Base-by-base conservation (phyloP, 2,888 invertebrate genomes). In the Anoplius nigerrimus region DNA sequence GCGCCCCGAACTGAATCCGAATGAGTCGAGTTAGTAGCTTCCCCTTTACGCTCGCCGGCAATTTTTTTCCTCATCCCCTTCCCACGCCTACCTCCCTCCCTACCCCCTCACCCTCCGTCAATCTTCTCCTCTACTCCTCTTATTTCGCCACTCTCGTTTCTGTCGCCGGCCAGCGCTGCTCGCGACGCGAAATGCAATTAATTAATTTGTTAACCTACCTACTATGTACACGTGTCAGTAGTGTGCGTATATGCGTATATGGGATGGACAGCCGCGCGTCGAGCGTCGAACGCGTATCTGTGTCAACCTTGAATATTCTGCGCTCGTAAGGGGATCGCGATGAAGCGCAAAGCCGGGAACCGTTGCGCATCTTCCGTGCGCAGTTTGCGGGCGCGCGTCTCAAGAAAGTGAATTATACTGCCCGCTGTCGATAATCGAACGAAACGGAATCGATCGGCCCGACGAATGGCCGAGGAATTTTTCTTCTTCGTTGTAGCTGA, bases 141-240 rank as follows among this genome's bases (percentile, higher is more conserved):
- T 16, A 11, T 48, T 48, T 48, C 8, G 8, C 13, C 48, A 15
- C 16, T 16, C 4, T 48, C 48, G 4, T 48, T 48, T 5, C 62
- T 56, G 56, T 71, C 67, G n/a, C n/a, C n/a, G n/a, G 24, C 24
- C 24, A 24, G 24, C 24, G 24, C 3, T 6, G 2, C 34, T 34
- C 69, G 62, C 66, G 76, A 85, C 87, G 84, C 83, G 85, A 87
- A 86, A 87, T 87, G 86, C 86, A 87, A 87, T 87, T 84, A 86
- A 87, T 87, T 84, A 86, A 87, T 88, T 88, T 86, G 84, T 87
- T 87, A 86, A 85, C 86, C 88, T 88, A 88, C 84, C 87, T 88
- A 87, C 84, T 87, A 87, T 87, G 83, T 87, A 88, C 86, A 88
- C 86, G 82, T 86, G 83, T 85, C 82, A 76, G 82, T 86, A n/a